A percentile compares a stretch with the other conserved stretches of the same genome.
Evolutionary conservation across 2,113 vertebrate species (phyloP).

Genomic region (Cyanoramphus novaezelandiae): DNA sequence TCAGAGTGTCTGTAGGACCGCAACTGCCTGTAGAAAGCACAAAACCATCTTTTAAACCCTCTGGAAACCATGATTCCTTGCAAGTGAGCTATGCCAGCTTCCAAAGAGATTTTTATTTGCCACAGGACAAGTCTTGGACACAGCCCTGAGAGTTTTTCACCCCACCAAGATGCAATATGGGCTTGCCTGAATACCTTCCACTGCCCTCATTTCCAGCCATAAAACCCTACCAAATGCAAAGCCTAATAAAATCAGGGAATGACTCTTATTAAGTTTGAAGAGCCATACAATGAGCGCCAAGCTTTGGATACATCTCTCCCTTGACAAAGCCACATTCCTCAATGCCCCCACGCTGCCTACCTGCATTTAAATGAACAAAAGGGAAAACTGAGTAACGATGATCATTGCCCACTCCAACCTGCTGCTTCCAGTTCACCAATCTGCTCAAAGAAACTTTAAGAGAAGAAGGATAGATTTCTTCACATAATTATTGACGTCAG

Average conservation of each 20-base stretch:
- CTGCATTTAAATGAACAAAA: not conserved
- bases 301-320: not conserved
- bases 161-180: not conserved
- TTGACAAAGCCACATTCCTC: not conserved
- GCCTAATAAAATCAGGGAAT: not conserved
- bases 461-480: not conserved
- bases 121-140: not conserved
- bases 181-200: not conserved
- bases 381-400: fast-evolving
- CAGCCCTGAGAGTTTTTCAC: not conserved
- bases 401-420: fast-evolving
- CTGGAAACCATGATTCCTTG: not conserved
- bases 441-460: not conserved
- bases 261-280: not conserved
- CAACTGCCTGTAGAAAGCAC: not conserved
- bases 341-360: not conserved
- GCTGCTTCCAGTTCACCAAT: fast-evolving
- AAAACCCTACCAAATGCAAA: not conserved
- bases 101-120: not conserved
- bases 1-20: no score
- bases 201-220: not conserved
- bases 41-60: not conserved
- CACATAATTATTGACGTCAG: not conserved
- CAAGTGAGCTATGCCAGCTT: not conserved
- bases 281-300: fast-evolving